These are phyloP conservation scores for Orchestes rusci DNA, from an alignment of 2,888 invertebrate species.

Conservation along the genomic window DNA sequence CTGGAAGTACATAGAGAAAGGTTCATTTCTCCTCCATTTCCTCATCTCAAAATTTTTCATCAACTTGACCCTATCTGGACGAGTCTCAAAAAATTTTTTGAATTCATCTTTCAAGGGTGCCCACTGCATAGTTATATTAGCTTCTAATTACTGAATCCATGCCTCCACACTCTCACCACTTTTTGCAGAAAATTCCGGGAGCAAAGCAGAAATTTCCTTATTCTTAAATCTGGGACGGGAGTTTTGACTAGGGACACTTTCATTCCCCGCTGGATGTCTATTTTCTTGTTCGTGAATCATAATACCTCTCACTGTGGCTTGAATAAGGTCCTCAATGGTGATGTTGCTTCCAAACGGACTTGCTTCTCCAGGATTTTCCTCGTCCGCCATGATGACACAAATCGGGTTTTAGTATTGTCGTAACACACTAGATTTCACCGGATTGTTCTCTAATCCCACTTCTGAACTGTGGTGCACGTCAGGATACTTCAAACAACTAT, in stretches of 20 bases:
- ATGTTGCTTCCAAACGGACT: no score
- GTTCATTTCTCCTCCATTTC: constrained; percentile 3
- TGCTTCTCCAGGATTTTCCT: no score
- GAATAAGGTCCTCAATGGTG: not conserved
- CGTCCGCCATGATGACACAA: no score
- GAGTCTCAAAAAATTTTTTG: not conserved
- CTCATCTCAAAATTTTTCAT: constrained; percentile 1
- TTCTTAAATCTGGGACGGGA: not conserved
- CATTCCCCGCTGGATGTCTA: not conserved
- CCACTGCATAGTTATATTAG: not conserved
- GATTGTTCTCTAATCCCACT: no score
- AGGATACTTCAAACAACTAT: no score
- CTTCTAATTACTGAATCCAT: not conserved
- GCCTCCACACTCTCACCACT: not conserved
- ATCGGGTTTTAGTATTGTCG: no score
- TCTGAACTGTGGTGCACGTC: no score
- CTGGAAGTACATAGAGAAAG: constrained; percentile 1
- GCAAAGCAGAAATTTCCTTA: not conserved
- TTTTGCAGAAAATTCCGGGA: not conserved
- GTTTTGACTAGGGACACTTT: no score
- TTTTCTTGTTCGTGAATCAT: not conserved
- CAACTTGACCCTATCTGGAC: no score
- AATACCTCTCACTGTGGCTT: not conserved
- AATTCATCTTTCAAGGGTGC: not conserved
- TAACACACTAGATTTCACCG: no score